These are phyloP conservation scores for Lasioglossum figueresi DNA, from an alignment of 2,888 invertebrate species.

Conservation along the genomic window DNA sequence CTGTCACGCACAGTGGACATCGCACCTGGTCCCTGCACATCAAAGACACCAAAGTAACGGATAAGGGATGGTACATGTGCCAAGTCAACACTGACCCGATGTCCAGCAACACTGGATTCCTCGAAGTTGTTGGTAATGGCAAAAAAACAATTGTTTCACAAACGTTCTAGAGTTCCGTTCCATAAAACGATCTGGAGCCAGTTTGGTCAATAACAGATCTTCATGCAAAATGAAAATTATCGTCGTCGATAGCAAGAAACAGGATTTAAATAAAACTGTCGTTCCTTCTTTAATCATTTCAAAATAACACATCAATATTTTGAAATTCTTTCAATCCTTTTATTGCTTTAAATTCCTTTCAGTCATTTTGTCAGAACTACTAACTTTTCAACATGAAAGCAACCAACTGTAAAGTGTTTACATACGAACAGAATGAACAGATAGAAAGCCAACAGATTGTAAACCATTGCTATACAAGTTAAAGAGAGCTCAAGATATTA, in stretches of 20 bases:
- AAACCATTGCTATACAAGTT: neutral
- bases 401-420: neutral
- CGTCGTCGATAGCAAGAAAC: neutral
- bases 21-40: slow-evolving; percentile 85
- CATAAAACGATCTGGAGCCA: neutral
- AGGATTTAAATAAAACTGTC: neutral
- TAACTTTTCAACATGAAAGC: no score
- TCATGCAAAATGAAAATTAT: neutral
- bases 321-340: neutral
- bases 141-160: neutral
- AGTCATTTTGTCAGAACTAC: neutral
- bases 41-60: slow-evolving; percentile 84
- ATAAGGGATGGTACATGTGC: slow-evolving; percentile 84
- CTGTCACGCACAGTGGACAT: slow-evolving; percentile 84
- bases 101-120: slow-evolving; percentile 85
- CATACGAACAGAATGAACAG: neutral
- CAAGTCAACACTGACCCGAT: slow-evolving; percentile 85
- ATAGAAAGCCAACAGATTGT: neutral
- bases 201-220: neutral
- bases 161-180: neutral
- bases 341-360: neutral
- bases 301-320: neutral
- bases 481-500: neutral
- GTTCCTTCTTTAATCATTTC: neutral
- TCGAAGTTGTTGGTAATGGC: slow-evolving; percentile 85